Evolutionary conservation across 2,797 vertebrate genomes (phyloP), one percentile per base, ranked within the genome.

Genomic region (Selene dorsalis): DNA sequence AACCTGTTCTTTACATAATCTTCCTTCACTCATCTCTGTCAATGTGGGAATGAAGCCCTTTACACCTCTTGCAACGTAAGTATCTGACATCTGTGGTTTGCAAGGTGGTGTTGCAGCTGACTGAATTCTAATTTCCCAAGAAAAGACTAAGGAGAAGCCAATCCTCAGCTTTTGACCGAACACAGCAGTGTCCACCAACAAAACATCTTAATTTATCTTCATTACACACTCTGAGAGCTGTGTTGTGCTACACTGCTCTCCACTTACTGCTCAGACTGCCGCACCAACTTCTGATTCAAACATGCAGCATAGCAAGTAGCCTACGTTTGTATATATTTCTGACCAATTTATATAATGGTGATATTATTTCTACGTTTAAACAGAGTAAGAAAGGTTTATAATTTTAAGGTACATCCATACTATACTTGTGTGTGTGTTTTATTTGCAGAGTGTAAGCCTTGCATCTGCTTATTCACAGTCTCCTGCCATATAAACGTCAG

Each of bases 121-220:
- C 89, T 81, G 91, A 88, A 84, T 87, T 80, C 72, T 87, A 89
- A 90, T 92, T 92, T 91, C 68, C 84, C 73, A 84, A 75, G 85
- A 80, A 93, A 92, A 80, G 70, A 74, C 85, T 77, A 84, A 91
- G 79, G 89, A 86, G 84, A 86, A 75, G 83, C 80, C 87, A 85
- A 84, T 84, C 60, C 80, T 77, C 76, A 73, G 86, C 14, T 83
- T 90, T 82, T 82, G 84, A 87, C 84, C 89, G 59, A 89, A 79
- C 92, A 73, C 84, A 89, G 89, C 86, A 88, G 85, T 82, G 84
- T 88, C 83, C 82, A 75, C 67, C 22, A 82, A 86, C 73, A 64
- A 90, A 87, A 92, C 73, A 74, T 93, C 91, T 93, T 93, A 90
- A 94, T 94, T 93, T 85, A 89, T 94, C 93, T 93, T 93, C 92